Evolutionary conservation across 35 echinoderm and acorn worm species (phyloP).

Genomic region (Hemicentrotus pulcherrimus): DNA sequence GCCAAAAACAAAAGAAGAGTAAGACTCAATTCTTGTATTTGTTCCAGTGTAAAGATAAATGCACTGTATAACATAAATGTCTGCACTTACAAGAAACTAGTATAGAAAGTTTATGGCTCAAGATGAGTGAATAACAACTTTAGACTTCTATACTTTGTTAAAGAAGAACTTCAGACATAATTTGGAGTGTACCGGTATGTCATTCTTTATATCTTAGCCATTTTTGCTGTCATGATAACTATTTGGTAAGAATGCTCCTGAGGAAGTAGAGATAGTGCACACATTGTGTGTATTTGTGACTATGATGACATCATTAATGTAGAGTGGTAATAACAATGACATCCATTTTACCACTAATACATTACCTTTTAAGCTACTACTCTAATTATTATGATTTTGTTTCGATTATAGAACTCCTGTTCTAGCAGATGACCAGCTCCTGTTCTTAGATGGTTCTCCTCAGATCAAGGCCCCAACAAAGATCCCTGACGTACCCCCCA

Average conservation of each 20-base stretch:
- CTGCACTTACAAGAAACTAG: too few relatives aligned
- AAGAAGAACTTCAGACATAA: too few relatives aligned
- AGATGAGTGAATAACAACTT: too few relatives aligned
- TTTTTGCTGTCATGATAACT: too few relatives aligned
- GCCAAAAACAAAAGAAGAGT: slow-evolving; percentile 42
- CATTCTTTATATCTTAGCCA: too few relatives aligned
- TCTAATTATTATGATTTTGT: background rate
- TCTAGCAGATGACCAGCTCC: slow-evolving; percentile 7
- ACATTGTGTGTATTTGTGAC: background rate
- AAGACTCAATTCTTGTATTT: background rate
- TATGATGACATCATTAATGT: background rate
- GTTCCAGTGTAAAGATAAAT: background rate
- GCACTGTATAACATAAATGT: too few relatives aligned
- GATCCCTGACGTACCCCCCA: background rate
- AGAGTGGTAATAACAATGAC: background rate
- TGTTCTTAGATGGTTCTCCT: slow-evolving; percentile 31
- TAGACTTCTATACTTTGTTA: too few relatives aligned
- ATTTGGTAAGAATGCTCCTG: background rate
- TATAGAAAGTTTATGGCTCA: too few relatives aligned
- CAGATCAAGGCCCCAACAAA: background rate
- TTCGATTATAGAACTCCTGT: background rate
- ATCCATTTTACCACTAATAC: background rate
- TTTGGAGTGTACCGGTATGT: too few relatives aligned
- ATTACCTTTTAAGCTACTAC: too few relatives aligned
- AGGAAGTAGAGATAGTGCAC: background rate